Conservation (phyloP, 1,140 invertebrate species). For the Mylabris phalerata region DNA sequence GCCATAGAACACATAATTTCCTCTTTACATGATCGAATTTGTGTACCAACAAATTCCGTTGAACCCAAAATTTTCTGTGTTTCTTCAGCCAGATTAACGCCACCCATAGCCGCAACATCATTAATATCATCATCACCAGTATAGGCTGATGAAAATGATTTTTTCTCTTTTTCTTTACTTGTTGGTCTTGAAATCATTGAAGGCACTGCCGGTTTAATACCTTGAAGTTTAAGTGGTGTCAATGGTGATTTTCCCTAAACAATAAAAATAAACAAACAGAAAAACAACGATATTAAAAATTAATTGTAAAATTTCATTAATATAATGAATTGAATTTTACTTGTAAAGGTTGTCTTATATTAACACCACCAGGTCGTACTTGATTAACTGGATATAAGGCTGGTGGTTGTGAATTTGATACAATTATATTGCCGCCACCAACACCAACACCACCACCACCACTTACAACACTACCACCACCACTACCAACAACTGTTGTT, state of each 20-base stretch:
- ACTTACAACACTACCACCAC: too few species aligned
- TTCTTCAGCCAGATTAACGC: conserved; percentile 96
- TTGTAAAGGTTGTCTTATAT: conserved; percentile 34
- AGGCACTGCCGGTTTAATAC: conserved; percentile 38
- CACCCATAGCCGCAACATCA: conserved; percentile 98
- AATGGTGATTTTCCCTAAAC: conserved; percentile 8
- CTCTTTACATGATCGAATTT: conserved; percentile 93
- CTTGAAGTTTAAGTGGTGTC: conserved; percentile 32
- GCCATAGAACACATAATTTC: conserved; percentile 79
- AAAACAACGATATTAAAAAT: too few species aligned
- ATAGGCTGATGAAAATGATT: conserved; percentile 48
- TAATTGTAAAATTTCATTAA: too few species aligned
- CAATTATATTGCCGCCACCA: conserved; percentile 24
- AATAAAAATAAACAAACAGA: too few species aligned
- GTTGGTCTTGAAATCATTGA: conserved; percentile 39
- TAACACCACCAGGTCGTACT: conserved; percentile 23
- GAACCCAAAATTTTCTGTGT: conserved; percentile 90
- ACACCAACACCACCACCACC: too few species aligned
- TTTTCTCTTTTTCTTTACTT: conserved; percentile 59
- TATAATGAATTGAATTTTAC: conserved; percentile 13
- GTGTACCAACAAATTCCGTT: conserved; percentile 91
- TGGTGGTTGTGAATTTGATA: conserved; percentile 39
- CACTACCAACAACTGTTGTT: neutral
- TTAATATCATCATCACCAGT: conserved; percentile 90
- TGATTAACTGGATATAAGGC: conserved; percentile 40